Conservation (phyloP, 2,888 invertebrate genomes). For the Drosophila vallismaia region DNA sequence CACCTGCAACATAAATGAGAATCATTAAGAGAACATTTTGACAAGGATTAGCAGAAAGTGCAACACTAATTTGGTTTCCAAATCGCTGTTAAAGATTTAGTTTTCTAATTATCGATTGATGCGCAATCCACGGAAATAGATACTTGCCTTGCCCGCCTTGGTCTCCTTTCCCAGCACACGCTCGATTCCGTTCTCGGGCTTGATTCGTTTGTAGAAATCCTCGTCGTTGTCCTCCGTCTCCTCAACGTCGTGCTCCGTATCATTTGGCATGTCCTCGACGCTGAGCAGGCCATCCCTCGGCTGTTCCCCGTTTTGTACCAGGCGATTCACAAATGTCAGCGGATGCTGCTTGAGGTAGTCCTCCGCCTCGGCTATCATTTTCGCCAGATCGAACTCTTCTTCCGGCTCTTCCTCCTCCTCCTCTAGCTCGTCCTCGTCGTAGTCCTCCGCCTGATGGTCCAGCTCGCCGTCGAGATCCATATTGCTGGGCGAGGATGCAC, state of each 20-base stretch:
- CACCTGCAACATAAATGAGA: conserved; percentile 53
- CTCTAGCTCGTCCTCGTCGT: conserved; percentile 45
- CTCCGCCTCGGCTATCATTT: conserved; percentile 72
- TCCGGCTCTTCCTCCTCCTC: conserved; percentile 64
- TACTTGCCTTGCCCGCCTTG: conserved; percentile 73
- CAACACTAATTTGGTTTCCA: no score
- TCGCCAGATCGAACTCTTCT: conserved; percentile 73
- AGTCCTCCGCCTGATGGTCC: conserved; percentile 36
- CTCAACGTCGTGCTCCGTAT: conserved; percentile 30
- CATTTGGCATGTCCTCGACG: conserved; percentile 58
- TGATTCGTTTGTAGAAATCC: conserved; percentile 65
- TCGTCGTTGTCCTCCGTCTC: conserved; percentile 52
- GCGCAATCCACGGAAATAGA: no score
- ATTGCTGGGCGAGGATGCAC: conserved; percentile 22
- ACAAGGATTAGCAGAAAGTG: no score
- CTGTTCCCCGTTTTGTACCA: conserved; percentile 58
- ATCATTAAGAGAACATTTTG: not conserved
- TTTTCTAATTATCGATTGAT: no score
- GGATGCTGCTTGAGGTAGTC: conserved; percentile 76
- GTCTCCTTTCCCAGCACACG: conserved; percentile 76
- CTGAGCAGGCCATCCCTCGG: conserved; percentile 60
- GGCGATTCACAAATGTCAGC: conserved; percentile 73
- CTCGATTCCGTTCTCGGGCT: conserved; percentile 79
- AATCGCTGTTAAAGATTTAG: no score
- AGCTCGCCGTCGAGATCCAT: conserved; percentile 61